Evolutionary conservation across 2,888 invertebrate species (phyloP).

Genomic region (Drosophila helvetica): DNA sequence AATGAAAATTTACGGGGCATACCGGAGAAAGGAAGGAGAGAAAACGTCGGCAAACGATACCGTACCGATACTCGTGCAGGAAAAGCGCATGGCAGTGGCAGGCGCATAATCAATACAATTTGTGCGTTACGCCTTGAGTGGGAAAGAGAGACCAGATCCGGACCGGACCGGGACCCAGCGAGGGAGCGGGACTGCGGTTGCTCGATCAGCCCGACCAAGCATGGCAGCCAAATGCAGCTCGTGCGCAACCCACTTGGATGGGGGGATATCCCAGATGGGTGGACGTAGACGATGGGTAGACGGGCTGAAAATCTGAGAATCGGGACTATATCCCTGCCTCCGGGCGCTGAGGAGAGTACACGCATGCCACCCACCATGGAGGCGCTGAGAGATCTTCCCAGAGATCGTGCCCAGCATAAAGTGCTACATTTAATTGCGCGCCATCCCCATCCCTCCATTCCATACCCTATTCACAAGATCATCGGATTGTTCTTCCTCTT

Average conservation of each 20-base stretch:
- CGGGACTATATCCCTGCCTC: neutral
- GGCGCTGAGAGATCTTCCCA: neutral
- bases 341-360: constrained; percentile 24
- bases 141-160: neutral
- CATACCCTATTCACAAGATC: neutral
- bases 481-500: constrained; percentile 3
- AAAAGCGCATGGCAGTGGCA: constrained; percentile 46
- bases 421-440: constrained; percentile 62
- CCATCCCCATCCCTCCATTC: constrained; percentile 5
- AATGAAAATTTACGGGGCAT: constrained; percentile 55
- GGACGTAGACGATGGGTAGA: neutral
- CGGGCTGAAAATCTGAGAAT: neutral
- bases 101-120: constrained; percentile 64
- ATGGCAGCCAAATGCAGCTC: constrained; percentile 43
- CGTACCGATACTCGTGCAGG: constrained; percentile 7
- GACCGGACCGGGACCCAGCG: neutral
- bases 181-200: constrained; percentile 11
- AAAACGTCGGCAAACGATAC: neutral
- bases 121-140: constrained; percentile 58
- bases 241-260: constrained; percentile 43
- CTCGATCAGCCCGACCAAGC: constrained; percentile 20
- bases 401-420: constrained; percentile 59
- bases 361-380: constrained; percentile 51
- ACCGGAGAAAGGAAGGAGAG: constrained; percentile 44
- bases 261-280: neutral